Conservation (phyloP, 2,888 invertebrate species). For the Hirtodrosophila histrioides region DNA sequence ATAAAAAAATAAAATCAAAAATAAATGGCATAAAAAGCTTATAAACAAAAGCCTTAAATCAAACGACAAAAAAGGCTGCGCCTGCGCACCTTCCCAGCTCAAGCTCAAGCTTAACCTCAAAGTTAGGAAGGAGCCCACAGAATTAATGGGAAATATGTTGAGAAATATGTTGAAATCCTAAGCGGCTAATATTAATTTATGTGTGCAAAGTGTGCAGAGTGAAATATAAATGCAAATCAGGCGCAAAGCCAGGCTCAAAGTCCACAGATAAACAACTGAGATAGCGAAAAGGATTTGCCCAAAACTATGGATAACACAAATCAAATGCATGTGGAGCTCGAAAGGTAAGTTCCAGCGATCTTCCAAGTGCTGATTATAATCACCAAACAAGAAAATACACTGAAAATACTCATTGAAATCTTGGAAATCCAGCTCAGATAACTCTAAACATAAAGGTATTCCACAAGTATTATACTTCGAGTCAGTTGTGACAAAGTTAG, state of each 20-base stretch:
- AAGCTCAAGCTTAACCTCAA: no score
- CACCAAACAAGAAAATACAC: no score
- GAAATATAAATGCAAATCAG: slow-evolving; percentile 54
- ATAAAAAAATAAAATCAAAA: slow-evolving; percentile 40
- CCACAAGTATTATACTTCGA: no score
- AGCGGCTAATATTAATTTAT: slow-evolving; percentile 52
- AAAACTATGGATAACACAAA: slow-evolving; percentile 70
- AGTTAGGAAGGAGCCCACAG: slow-evolving; percentile 3
- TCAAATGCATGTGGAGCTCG: slow-evolving; percentile 68
- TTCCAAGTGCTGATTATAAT: slow-evolving; percentile 5
- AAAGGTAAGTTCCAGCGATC: slow-evolving; percentile 64
- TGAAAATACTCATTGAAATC: no score
- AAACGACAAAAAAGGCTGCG: slow-evolving; percentile 42
- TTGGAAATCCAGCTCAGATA: no score
- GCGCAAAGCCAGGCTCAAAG: slow-evolving; percentile 35
- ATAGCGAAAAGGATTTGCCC: slow-evolving; percentile 40
- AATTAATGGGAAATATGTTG: slow-evolving; percentile 31
- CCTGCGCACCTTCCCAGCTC: slow-evolving; percentile 20
- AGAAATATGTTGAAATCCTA: slow-evolving; percentile 35
- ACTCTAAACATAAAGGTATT: no score
- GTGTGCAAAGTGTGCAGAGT: slow-evolving; percentile 42
- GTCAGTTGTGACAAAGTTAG: no score
- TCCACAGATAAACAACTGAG: slow-evolving; percentile 35
- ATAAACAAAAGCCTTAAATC: slow-evolving; percentile 26
- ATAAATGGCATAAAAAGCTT: slow-evolving; percentile 27